These are phyloP conservation scores for Empis stercorea DNA, from an alignment of 2,888 invertebrate genomes.

Conservation along the genomic window DNA sequence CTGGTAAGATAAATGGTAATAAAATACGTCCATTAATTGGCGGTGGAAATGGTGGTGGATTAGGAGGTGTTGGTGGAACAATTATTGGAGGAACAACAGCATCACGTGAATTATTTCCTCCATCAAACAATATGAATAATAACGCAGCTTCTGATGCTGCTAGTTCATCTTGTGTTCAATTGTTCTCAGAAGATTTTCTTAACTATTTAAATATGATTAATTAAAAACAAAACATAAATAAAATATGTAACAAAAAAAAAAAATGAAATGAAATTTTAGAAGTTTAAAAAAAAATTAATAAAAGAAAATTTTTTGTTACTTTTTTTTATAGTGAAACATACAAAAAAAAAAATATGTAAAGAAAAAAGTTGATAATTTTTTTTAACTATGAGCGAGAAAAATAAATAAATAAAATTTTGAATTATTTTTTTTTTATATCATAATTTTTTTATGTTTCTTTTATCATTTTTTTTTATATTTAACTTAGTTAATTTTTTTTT, in stretches of 20 bases:
- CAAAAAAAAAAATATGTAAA: slow-evolving; percentile 1
- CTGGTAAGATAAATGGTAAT: not conserved
- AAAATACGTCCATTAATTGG: not conserved
- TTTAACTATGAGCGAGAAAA: not conserved
- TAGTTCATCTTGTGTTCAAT: slow-evolving; percentile 37
- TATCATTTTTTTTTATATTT: too few relatives aligned
- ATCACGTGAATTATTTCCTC: slow-evolving; percentile 1
- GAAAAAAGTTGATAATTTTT: not conserved
- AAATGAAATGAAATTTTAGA: too few relatives aligned
- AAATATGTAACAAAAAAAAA: slow-evolving; percentile 1
- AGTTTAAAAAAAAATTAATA: too few relatives aligned
- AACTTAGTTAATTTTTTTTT: too few relatives aligned
- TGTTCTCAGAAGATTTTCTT: slow-evolving; percentile 49
- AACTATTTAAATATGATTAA: slow-evolving; percentile 50
- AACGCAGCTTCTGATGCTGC: slow-evolving; percentile 1
- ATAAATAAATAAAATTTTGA: too few relatives aligned
- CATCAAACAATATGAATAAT: not conserved
- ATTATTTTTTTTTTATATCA: too few relatives aligned
- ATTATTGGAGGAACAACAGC: not conserved
- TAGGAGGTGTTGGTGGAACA: too few relatives aligned
- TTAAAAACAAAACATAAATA: slow-evolving; percentile 21
- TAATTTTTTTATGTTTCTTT: too few relatives aligned
- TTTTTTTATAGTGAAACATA: not conserved
- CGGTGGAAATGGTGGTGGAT: slow-evolving; percentile 2
- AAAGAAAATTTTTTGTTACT: slow-evolving; percentile 1